Conservation (phyloP, 2,888 invertebrate species). For the Sinodicranocentrus sp. region DNA sequence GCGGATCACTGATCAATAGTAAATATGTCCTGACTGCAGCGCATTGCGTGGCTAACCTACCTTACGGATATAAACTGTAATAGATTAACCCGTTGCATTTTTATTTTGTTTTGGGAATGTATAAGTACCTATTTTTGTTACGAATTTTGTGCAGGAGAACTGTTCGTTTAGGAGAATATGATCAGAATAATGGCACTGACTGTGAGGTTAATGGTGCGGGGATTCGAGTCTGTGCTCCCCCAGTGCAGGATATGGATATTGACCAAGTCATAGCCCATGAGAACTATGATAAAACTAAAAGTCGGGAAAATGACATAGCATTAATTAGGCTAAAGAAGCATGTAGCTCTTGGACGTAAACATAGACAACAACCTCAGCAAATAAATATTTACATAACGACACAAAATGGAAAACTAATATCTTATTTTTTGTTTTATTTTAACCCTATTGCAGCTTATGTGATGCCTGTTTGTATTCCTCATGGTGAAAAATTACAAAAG, state of each 20-base stretch:
- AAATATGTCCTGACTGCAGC: slow-evolving; percentile 66
- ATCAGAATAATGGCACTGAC: slow-evolving; percentile 61
- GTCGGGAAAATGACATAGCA: slow-evolving; percentile 71
- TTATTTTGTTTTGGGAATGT: not conserved
- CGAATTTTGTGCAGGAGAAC: slow-evolving; percentile 49
- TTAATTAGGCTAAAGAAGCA: slow-evolving; percentile 54
- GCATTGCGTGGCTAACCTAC: slow-evolving; percentile 63
- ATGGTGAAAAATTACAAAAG: slow-evolving; percentile 53
- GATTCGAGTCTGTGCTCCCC: slow-evolving; percentile 66
- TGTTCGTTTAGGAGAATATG: slow-evolving; percentile 73
- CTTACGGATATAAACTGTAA: slow-evolving; percentile 63
- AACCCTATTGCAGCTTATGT: slow-evolving; percentile 71
- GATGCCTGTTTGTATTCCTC: slow-evolving; percentile 65
- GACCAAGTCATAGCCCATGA: slow-evolving; percentile 65
- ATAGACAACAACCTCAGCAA: no score
- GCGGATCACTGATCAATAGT: slow-evolving; percentile 61
- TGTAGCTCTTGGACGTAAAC: slow-evolving; percentile 63
- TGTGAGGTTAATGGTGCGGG: slow-evolving; percentile 68
- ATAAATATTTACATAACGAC: no score
- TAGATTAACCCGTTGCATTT: not conserved
- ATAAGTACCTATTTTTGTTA: no score
- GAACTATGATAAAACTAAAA: slow-evolving; percentile 55
- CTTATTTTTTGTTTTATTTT: no score
- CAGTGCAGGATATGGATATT: slow-evolving; percentile 71
- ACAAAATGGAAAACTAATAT: no score